phyloP scores from a whole-genome alignment of 2,797 vertebrate species.

The Tenualosa ilisha region DNA sequence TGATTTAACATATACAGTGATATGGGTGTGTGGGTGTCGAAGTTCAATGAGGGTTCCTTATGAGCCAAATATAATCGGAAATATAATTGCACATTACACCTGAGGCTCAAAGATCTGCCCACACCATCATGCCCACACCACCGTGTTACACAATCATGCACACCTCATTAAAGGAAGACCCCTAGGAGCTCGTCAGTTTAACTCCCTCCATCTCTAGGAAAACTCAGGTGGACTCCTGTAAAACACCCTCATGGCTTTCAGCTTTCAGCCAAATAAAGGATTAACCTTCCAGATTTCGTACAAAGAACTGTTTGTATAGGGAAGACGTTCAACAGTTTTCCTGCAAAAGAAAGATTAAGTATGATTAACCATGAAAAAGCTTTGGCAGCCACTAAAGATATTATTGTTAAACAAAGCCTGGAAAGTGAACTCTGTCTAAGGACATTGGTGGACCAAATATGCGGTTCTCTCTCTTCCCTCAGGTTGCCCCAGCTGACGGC shows the following conservation, averaged over 20 bases:
- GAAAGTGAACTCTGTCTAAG: background rate
- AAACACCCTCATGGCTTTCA: background rate
- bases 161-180: background rate
- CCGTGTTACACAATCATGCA: background rate
- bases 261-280: background rate
- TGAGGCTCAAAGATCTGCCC: background rate
- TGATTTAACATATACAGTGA: too few species aligned
- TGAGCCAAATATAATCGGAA: background rate
- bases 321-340: background rate
- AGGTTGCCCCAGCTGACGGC: slow-evolving; percentile 89
- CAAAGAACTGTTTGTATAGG: background rate
- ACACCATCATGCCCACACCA: background rate
- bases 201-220: background rate
- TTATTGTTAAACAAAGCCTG: background rate
- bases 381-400: background rate
- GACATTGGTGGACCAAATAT: background rate
- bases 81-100: background rate
- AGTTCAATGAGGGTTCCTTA: background rate
- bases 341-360: background rate
- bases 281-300: background rate
- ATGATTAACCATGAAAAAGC: background rate
- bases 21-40: background rate
- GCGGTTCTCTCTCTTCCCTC: background rate
- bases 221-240: background rate
- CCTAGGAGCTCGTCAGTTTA: background rate